A percentile compares a stretch with the other conserved stretches of the same genome.
Evolutionary conservation across 2,888 invertebrate genomes (phyloP).

Genomic region (Drosophila multiciliata): DNA sequence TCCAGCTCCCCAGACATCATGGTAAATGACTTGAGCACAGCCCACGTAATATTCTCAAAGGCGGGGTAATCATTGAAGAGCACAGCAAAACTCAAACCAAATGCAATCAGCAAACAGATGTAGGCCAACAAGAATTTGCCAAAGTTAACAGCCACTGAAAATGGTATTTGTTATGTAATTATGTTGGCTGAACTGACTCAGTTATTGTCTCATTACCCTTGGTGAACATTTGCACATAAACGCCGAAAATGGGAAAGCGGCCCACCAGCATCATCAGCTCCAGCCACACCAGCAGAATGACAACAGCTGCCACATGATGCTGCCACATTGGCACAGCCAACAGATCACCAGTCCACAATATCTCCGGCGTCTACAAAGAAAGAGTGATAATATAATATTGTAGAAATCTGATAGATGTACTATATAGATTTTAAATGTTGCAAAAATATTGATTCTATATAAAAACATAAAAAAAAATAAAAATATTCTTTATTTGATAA

Average conservation of each 20-base stretch:
- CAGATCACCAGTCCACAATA: constrained; percentile 78
- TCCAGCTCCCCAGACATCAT: constrained; percentile 96
- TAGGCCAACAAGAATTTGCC: constrained; percentile 92
- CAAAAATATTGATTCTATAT: neutral
- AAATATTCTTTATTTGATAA: neutral
- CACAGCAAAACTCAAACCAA: constrained; percentile 92
- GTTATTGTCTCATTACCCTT: constrained; percentile 85
- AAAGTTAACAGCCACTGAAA: constrained; percentile 91
- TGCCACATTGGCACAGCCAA: constrained; percentile 88
- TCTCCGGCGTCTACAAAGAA: constrained; percentile 79
- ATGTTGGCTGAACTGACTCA: neutral
- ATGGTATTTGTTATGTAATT: neutral
- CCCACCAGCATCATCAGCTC: constrained; percentile 95
- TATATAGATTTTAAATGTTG: neutral
- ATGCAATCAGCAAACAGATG: constrained; percentile 91
- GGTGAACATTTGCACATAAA: constrained; percentile 95
- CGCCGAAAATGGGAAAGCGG: constrained; percentile 93
- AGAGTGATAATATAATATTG: neutral
- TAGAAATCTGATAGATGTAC: neutral
- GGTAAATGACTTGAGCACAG: constrained; percentile 91
- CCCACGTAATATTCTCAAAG: constrained; percentile 87
- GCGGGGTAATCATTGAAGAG: constrained; percentile 91
- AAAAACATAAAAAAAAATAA: too few relatives aligned
- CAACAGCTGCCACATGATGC: constrained; percentile 91
- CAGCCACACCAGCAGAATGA: constrained; percentile 92